phyloP scores from a whole-genome alignment of 2,888 invertebrate species.

The Limenitis camilla region DNA sequence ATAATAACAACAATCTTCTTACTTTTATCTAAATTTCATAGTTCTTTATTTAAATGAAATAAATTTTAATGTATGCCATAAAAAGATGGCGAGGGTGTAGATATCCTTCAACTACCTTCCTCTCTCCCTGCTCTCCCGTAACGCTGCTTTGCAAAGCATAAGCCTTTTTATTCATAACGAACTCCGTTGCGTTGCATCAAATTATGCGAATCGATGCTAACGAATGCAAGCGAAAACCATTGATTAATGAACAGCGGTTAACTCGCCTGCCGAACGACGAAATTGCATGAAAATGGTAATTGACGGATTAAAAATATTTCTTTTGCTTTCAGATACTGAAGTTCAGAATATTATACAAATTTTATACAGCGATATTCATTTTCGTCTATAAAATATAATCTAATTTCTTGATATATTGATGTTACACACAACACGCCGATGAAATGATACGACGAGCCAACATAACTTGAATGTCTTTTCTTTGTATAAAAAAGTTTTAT shows the following conservation, averaged over 20 bases:
- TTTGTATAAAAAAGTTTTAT: too few species aligned
- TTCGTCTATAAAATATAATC: too few species aligned
- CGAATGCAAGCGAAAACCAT: constrained; percentile 40
- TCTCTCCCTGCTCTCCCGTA: constrained; percentile 4
- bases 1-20: too few species aligned
- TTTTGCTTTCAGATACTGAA: too few species aligned
- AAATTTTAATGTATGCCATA: neutral
- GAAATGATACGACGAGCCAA: too few species aligned
- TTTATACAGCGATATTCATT: too few species aligned
- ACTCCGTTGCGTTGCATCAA: constrained; percentile 30
- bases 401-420: too few species aligned
- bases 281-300: constrained; percentile 39
- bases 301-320: constrained; percentile 21
- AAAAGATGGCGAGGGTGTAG: neutral
- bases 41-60: too few species aligned
- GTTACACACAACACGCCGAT: too few species aligned
- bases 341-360: too few species aligned
- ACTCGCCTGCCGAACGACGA: constrained; percentile 35
- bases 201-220: constrained; percentile 52
- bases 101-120: neutral
- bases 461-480: too few species aligned
- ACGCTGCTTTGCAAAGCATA: constrained; percentile 5
- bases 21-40: too few species aligned
- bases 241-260: constrained; percentile 47
- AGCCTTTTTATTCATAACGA: constrained; percentile 24